These are phyloP conservation scores for Luperina testacea DNA, from an alignment of 2,888 invertebrate genomes.

Conservation along the genomic window DNA sequence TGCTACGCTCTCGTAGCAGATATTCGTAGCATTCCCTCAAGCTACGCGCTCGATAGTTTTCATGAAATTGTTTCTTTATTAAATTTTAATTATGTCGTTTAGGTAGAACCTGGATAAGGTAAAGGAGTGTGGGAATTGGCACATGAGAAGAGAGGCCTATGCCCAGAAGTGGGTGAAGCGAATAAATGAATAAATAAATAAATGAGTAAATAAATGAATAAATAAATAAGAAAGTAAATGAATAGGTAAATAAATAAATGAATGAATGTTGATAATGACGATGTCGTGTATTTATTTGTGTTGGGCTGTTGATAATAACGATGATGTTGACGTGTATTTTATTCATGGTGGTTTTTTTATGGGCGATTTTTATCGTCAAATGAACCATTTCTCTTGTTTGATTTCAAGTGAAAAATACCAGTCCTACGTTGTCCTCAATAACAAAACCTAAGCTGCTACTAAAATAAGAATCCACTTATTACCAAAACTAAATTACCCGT, in stretches of 20 bases:
- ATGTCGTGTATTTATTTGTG: too few species aligned
- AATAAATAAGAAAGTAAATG: too few species aligned
- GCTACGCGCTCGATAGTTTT: neutral
- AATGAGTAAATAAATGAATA: too few species aligned
- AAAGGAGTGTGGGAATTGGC: neutral
- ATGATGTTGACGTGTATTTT: neutral
- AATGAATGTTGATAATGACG: too few species aligned
- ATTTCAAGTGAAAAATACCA: neutral
- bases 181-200: too few species aligned
- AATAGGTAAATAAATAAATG: too few species aligned
- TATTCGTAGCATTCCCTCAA: neutral
- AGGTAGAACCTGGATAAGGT: neutral
- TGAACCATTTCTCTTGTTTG: neutral
- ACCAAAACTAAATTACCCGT: slow-evolving; percentile 18
- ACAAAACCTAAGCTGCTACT: neutral
- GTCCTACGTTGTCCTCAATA: neutral
- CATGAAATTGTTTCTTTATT: neutral
- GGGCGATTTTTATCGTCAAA: neutral
- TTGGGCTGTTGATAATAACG: neutral
- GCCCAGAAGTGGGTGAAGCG: neutral
- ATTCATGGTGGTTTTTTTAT: neutral
- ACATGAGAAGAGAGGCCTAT: neutral
- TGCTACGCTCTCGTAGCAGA: slow-evolving; percentile 38
- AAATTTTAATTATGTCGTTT: neutral
- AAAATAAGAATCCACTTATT: neutral